Evolutionary conservation across 2,888 invertebrate species (phyloP).

Genomic region (Oscheius myriophilus): DNA sequence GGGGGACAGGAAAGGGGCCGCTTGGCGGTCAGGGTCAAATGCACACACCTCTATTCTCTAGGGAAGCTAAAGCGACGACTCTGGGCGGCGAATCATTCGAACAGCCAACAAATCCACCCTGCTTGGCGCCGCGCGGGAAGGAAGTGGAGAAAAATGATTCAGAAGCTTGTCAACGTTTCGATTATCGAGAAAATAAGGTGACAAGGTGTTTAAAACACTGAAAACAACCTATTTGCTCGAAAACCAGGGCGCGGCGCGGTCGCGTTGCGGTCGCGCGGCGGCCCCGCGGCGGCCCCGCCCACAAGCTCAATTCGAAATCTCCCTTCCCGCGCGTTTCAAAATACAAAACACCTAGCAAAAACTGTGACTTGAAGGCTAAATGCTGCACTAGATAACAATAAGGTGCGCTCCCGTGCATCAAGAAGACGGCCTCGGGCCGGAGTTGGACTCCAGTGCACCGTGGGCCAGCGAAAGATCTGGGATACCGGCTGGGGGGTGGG

Average conservation of each 20-base stretch:
- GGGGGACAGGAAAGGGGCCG: conserved; percentile 5
- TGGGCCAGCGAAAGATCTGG: conserved; percentile 28
- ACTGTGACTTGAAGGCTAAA: background rate
- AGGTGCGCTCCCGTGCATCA: conserved; percentile 13
- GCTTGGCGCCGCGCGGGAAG: background rate
- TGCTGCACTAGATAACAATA: background rate
- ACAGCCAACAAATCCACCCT: background rate
- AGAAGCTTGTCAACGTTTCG: too few species aligned
- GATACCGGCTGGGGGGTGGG: conserved; percentile 22
- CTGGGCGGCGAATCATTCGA: background rate
- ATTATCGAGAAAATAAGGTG: too few species aligned
- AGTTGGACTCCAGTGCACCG: conserved; percentile 21
- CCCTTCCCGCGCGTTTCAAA: too few species aligned
- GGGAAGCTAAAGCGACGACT: background rate
- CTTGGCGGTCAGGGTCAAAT: conserved; percentile 15
- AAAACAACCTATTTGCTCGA: background rate
- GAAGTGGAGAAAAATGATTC: background rate
- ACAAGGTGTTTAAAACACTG: too few species aligned
- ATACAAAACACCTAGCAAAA: too few species aligned
- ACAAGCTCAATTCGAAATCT: too few species aligned
- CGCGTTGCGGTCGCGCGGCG: too few species aligned
- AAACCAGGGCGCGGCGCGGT: background rate
- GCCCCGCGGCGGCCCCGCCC: too few species aligned
- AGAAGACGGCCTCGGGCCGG: conserved; percentile 10
- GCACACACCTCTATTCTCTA: conserved; percentile 1